Evolutionary conservation across 2,888 invertebrate genomes (phyloP).

Genomic region (Nemurella pictetii): DNA sequence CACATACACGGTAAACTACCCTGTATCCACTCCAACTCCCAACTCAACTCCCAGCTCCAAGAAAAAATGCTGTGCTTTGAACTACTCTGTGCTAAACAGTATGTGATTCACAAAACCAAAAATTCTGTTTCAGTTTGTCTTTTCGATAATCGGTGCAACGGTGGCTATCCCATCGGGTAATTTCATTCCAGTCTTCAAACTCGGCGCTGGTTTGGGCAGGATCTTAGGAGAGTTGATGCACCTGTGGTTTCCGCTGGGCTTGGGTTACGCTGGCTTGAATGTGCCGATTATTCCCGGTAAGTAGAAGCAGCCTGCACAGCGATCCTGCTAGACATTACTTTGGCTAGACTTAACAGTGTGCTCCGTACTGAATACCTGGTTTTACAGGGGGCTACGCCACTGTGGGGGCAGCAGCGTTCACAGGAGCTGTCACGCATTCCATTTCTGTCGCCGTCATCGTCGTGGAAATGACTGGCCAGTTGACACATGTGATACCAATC

Average conservation of each 20-base stretch:
- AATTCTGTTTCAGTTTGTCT: conserved; percentile 68
- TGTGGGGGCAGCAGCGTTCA: conserved; percentile 94
- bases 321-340: too few relatives aligned
- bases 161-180: conserved; percentile 97
- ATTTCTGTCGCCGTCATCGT: conserved; percentile 97
- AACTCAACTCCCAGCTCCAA: background rate
- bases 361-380: background rate
- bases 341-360: background rate
- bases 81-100: too few relatives aligned
- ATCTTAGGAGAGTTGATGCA: conserved; percentile 94
- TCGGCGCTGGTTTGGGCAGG: conserved; percentile 92
- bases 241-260: conserved; percentile 87
- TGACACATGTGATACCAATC: conserved; percentile 93
- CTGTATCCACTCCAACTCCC: background rate
- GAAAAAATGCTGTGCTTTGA: background rate
- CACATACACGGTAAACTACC: conserved; percentile 74
- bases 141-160: conserved; percentile 90
- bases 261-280: conserved; percentile 83
- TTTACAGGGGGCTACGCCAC: conserved; percentile 89
- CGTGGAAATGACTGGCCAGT: conserved; percentile 98
- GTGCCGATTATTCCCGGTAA: conserved; percentile 82
- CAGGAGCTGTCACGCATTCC: conserved; percentile 96
- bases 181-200: conserved; percentile 96
- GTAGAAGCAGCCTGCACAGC: too few relatives aligned
- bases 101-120: too few relatives aligned